Percentiles rank a stretch among this genome's conserved stretches.
Conservation (phyloP, 2,113 vertebrate genomes). For the Hystrix cristata region DNA sequence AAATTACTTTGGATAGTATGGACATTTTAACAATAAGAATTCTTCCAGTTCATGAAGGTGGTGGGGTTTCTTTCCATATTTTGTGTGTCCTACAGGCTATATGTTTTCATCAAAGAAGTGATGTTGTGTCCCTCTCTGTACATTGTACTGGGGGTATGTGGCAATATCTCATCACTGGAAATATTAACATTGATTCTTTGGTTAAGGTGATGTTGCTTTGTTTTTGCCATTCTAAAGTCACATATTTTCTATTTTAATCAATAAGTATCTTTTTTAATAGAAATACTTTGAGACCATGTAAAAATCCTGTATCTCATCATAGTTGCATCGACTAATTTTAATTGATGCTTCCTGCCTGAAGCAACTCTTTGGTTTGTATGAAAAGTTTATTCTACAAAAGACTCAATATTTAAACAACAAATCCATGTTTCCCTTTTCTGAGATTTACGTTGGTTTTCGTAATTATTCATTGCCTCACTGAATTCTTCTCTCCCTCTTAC, state of each 20-base stretch:
- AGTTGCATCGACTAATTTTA: conserved; percentile 39
- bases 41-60: background rate
- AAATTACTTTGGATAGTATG: background rate
- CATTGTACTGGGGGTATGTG: background rate
- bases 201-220: background rate
- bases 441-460: conserved; percentile 28
- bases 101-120: background rate
- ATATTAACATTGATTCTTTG: background rate
- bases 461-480: conserved; percentile 33
- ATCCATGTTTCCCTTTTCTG: conserved; percentile 23
- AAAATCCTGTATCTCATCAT: conserved; percentile 24
- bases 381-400: conserved; percentile 51
- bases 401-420: conserved; percentile 55
- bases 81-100: background rate
- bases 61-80: background rate
- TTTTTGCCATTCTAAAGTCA: background rate
- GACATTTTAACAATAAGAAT: background rate
- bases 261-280: background rate
- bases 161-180: background rate
- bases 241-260: conserved; percentile 18
- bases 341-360: background rate
- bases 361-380: background rate
- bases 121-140: background rate
- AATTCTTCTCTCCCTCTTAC: conserved; percentile 45
- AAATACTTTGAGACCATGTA: background rate